Evolutionary conservation across 2,888 invertebrate genomes (phyloP), one percentile per base, ranked within the genome.

Genomic region (Hirtodrosophila histrioides): DNA sequence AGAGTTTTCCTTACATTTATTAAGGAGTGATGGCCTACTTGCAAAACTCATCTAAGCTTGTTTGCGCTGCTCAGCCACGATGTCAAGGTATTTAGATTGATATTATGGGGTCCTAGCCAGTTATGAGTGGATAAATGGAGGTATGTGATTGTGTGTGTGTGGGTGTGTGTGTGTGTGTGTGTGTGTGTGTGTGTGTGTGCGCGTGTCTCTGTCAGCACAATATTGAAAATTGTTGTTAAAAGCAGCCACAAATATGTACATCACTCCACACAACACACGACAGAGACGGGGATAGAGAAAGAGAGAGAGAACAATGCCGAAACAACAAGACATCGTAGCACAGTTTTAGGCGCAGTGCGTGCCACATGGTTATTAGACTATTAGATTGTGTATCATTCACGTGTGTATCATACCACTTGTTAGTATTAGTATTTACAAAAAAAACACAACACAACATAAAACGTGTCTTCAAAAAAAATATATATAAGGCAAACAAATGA

Each of bases 191-290:
- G n/a, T 41, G 33, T 53, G 48, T 51, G 49, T 44, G 55, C 50
- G 44, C 63, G 50, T 45, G 65, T 75, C 55, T 62, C 62, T 74
- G 74, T 86, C 76, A 86, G 79, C 79, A 86, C 65, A 79, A 67
- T 48, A 63, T 75, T 51, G 45, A 67, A 58, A 29, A 63, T 75
- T 66, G 53, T 78, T 71, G 63, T 78, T 82, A 78, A 72, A 78
- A 78, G 63, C 78, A 81, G 73, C 61, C 66, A 81, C 68, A 73
- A 69, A 69, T 62, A 74, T 29, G 11, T 37, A 7, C 45, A 29
- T 41, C 40, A 67, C 61, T 63, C 63, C 17, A 74, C 37, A 53
- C 12, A 44, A 17, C 17, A 17, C 17, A 17, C 17, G 17, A 17
- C 1, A 17, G 17, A 17, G 17, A 17, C 1, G 1, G 17, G 2